These are phyloP conservation scores for Numenius arquata DNA, from an alignment of 2,113 vertebrate species.

Conservation along the genomic window DNA sequence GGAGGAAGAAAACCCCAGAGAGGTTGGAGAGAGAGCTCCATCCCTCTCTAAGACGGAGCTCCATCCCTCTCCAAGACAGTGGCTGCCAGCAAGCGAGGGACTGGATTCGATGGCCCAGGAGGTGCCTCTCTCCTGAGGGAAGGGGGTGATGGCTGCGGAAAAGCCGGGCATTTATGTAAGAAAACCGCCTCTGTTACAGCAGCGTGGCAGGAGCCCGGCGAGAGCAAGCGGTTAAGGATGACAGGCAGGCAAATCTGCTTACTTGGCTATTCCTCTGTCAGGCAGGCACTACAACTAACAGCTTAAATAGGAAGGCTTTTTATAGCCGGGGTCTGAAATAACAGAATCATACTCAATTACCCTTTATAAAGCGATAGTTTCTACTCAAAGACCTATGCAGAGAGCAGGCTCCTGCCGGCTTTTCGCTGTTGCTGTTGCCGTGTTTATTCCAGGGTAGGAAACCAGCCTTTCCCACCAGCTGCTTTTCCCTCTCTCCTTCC, in stretches of 20 bases:
- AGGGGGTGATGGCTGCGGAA: neutral
- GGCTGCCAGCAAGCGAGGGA: neutral
- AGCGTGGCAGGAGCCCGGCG: neutral
- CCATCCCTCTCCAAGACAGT: rapidly evolving
- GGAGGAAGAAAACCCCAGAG: neutral
- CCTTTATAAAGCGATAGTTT: neutral
- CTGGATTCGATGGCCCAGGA: neutral
- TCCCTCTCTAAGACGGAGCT: neutral
- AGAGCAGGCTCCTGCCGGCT: neutral
- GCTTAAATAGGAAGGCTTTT: neutral
- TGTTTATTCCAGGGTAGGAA: neutral
- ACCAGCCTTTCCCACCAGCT: neutral
- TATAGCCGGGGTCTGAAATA: neutral
- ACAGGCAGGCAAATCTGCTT: slow-evolving; percentile 32
- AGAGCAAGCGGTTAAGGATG: neutral
- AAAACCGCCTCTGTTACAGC: neutral
- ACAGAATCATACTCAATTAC: neutral
- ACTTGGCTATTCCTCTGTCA: neutral
- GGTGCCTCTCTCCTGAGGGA: neutral
- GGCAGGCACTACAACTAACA: neutral
- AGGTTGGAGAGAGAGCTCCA: neutral
- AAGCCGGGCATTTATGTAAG: neutral
- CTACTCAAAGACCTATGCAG: neutral
- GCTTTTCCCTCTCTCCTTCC: neutral
- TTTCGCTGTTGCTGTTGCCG: neutral